Percentiles rank a stretch among this genome's conserved stretches.
Evolutionary conservation across 1,140 invertebrate genomes (phyloP).

Genomic region (Helicoverpa zea): DNA sequence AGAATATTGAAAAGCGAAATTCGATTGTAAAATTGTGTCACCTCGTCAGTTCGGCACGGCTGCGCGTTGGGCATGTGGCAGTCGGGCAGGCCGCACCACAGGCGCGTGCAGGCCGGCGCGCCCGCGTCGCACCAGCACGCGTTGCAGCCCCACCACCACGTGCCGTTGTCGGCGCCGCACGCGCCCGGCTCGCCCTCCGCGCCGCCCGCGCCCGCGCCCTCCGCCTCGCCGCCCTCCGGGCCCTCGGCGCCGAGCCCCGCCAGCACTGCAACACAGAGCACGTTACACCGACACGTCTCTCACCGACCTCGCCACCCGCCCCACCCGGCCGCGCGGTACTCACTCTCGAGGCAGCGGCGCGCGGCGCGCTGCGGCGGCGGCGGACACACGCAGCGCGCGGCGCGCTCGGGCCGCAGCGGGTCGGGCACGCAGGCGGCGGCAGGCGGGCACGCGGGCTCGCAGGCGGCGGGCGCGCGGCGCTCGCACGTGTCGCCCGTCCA

Average conservation of each 20-base stretch:
- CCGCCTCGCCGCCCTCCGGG: slow-evolving; percentile 91
- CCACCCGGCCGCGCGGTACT: slow-evolving; percentile 45
- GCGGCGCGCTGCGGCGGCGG: slow-evolving; percentile 65
- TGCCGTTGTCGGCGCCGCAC: slow-evolving; percentile 84
- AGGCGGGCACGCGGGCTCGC: slow-evolving; percentile 70
- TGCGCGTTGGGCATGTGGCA: slow-evolving; percentile 88
- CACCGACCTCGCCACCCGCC: too few relatives aligned
- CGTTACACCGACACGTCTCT: too few relatives aligned
- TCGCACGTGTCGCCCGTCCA: slow-evolving; percentile 93
- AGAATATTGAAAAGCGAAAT: too few relatives aligned
- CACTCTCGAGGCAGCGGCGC: slow-evolving; percentile 72
- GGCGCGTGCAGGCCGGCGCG: slow-evolving; percentile 92
- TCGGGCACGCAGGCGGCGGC: slow-evolving; percentile 64
- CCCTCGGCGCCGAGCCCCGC: slow-evolving; percentile 89
- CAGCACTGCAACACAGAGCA: slow-evolving; percentile 56
- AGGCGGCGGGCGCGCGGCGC: slow-evolving; percentile 91
- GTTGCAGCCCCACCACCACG: slow-evolving; percentile 93
- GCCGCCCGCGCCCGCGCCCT: slow-evolving; percentile 89
- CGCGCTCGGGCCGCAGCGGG: slow-evolving; percentile 47
- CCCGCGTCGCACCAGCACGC: slow-evolving; percentile 92
- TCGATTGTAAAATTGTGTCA: slow-evolving; percentile 45
- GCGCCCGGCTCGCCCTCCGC: slow-evolving; percentile 59
- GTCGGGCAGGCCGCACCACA: slow-evolving; percentile 95
- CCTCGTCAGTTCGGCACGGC: slow-evolving; percentile 88
- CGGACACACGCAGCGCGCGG: slow-evolving; percentile 71